Percentiles rank a stretch among this genome's conserved stretches.
phyloP scores from a whole-genome alignment of 2,797 vertebrate genomes.

The Martes flavigula region DNA sequence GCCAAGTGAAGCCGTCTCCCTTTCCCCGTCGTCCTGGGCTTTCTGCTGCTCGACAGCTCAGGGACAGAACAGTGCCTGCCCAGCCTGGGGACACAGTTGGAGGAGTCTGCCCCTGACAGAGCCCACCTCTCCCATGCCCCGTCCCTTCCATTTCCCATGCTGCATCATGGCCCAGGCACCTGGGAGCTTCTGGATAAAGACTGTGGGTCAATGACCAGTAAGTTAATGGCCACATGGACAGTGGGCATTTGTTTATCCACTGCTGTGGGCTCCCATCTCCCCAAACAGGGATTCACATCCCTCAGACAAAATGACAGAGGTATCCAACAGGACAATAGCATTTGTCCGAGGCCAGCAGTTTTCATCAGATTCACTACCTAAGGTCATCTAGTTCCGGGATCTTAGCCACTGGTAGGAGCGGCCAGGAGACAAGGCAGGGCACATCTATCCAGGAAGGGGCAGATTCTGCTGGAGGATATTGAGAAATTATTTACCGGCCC shows the following conservation, averaged over 20 bases:
- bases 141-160: neutral
- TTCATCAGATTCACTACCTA: neutral
- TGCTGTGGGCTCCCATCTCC: neutral
- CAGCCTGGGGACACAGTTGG: neutral
- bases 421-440: neutral
- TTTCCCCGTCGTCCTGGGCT: fast-evolving
- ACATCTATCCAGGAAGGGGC: too few species aligned
- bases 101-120: neutral
- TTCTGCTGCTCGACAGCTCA: neutral
- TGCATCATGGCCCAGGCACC: neutral
- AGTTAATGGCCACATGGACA: neutral
- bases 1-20: neutral
- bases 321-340: neutral
- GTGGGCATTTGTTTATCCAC: neutral
- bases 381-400: fast-evolving
- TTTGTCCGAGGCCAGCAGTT: neutral
- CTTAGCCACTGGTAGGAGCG: fast-evolving
- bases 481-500: neutral
- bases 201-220: neutral
- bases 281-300: neutral
- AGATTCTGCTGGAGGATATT: neutral
- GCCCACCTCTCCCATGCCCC: neutral
- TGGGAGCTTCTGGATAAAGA: neutral
- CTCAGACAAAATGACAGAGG: neutral
- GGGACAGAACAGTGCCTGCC: neutral